phyloP scores from a whole-genome alignment of 2,888 invertebrate species.

The Scrobipalpa costella region DNA sequence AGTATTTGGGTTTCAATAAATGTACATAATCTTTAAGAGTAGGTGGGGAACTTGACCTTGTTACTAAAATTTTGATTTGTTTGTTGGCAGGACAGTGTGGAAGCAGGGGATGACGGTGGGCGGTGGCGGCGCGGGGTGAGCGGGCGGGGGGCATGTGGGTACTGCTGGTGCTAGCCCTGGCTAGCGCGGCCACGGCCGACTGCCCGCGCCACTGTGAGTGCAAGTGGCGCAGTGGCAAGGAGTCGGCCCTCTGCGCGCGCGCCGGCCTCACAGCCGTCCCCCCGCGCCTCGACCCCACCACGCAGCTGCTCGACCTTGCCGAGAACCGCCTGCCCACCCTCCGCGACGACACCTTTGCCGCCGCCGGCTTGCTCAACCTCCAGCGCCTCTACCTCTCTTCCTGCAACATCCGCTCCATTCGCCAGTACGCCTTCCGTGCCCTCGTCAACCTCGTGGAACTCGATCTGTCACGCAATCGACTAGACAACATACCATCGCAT shows the following conservation, averaged over 20 bases:
- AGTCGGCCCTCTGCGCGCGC: constrained; percentile 89
- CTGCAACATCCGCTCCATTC: constrained; percentile 85
- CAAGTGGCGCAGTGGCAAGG: constrained; percentile 94
- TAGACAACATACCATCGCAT: constrained; percentile 86
- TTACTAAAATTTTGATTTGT: constrained; percentile 6
- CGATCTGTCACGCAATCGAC: constrained; percentile 88
- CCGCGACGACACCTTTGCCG: constrained; percentile 87
- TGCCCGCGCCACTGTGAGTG: constrained; percentile 91
- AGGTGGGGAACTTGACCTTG: too few species aligned
- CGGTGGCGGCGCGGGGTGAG: constrained; percentile 70
- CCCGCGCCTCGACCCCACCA: constrained; percentile 86
- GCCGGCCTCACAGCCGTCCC: constrained; percentile 89
- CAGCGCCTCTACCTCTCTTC: constrained; percentile 89
- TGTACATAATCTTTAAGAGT: too few species aligned
- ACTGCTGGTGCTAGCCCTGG: constrained; percentile 69
- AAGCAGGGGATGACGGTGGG: constrained; percentile 68
- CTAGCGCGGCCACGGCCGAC: constrained; percentile 81
- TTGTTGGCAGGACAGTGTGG: constrained; percentile 56
- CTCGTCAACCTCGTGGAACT: constrained; percentile 91
- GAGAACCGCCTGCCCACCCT: constrained; percentile 86
- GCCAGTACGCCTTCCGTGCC: constrained; percentile 87
- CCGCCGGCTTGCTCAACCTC: constrained; percentile 88
- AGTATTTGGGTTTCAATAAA: too few species aligned
- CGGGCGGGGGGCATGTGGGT: constrained; percentile 82
- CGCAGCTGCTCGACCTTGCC: constrained; percentile 89